A percentile compares a stretch with the other conserved stretches of the same genome.
These are phyloP conservation scores for Dyspetes luteomarginatus DNA, from an alignment of 2,888 invertebrate genomes.

Conservation along the genomic window DNA sequence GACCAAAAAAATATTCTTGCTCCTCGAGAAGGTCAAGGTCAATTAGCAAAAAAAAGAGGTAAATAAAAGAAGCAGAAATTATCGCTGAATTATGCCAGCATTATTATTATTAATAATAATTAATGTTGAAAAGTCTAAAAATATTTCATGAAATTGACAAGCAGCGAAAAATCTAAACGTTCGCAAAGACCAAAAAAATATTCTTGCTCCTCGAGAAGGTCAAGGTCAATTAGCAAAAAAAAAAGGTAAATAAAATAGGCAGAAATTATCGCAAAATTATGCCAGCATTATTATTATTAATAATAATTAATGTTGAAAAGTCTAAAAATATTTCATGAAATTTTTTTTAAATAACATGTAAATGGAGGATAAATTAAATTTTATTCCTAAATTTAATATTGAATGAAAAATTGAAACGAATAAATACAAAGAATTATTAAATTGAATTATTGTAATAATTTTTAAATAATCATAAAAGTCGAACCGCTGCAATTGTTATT, in stretches of 20 bases:
- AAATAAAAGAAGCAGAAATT: slow-evolving; percentile 17
- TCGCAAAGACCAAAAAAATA: slow-evolving; percentile 12
- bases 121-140: too few relatives aligned
- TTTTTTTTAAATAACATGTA: too few relatives aligned
- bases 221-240: neutral
- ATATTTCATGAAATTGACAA: too few relatives aligned
- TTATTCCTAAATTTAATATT: too few relatives aligned
- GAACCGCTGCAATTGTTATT: neutral
- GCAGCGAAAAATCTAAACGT: neutral
- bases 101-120: too few relatives aligned
- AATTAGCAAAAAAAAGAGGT: slow-evolving; percentile 27
- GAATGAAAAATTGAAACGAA: neutral
- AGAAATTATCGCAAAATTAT: too few relatives aligned
- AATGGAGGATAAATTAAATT: too few relatives aligned
- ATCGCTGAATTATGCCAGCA: too few relatives aligned
- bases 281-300: too few relatives aligned
- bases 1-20: slow-evolving; percentile 10
- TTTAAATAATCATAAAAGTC: too few relatives aligned
- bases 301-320: too few relatives aligned
- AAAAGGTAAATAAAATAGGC: slow-evolving; percentile 31
- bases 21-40: neutral
- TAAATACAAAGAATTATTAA: neutral
- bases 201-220: neutral
- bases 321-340: too few relatives aligned
- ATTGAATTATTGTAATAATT: neutral